Evolutionary conservation across 2,113 vertebrate species (phyloP), one percentile per base, ranked within the genome.

Genomic region (Thomomys bottae): DNA sequence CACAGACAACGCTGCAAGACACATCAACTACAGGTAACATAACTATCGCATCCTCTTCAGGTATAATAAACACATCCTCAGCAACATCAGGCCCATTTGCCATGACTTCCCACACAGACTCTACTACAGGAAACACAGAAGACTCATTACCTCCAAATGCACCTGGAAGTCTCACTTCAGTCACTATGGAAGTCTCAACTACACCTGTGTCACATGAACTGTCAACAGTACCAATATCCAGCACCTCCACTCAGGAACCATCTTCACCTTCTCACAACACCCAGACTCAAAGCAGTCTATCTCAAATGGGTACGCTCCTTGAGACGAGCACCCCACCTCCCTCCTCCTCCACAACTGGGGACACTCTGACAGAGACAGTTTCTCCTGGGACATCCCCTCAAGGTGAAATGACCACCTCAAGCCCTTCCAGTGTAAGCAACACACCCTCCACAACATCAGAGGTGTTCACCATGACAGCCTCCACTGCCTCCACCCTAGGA

Each of bases 341-440:
- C 32, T 40, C 66, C 17, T 26, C 30, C 0, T 6, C 0, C 0
- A 0, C 9, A 28, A 3, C 0, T 36, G 34, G 3, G 26, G 1
- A 8, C 1, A 12, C 3, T 17, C 18, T 42, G 36, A 18, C 18
- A 15, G 40, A 4, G 6, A 21, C 0, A 0, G 6, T 1, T 63
- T 21, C 40, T 73, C 26, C 5, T 0, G 4, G 34, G 30, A 54
- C 11, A 32, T 4, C 2, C 0, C 18, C 6, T n/a, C 14, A 32
- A 3, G 10, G 1, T 20, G 36, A 24, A n/a, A 2, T 6, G 67
- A 7, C 1, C 59, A 61, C 59, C 23, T 61, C 59, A 61, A 24
- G 21, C 4, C 24, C 59, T 34, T 15, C 66, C 5, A 45, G 6
- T 63, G 5, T 17, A 1, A 67, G 4, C 59, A 23, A 15, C 18